A percentile compares a stretch with the other conserved stretches of the same genome.
Evolutionary conservation across 2,888 invertebrate genomes (phyloP).

Genomic region (Brachycybe producta): DNA sequence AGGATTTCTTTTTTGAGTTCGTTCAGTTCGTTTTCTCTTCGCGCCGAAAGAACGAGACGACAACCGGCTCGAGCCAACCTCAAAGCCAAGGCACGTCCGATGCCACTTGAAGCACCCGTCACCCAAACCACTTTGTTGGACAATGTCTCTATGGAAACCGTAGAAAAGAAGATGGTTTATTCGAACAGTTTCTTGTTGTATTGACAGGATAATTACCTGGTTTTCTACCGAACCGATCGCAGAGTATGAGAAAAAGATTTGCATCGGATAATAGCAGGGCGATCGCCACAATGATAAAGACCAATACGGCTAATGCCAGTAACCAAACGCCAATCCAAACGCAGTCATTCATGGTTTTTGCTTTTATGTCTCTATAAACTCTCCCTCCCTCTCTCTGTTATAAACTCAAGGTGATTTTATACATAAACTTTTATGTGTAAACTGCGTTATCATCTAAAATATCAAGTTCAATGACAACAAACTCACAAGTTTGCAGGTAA

Average conservation of each 20-base stretch:
- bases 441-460: too few species aligned
- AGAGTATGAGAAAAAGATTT: constrained; percentile 9
- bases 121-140: constrained; percentile 65
- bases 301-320: neutral
- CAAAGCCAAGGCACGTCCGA: constrained; percentile 59
- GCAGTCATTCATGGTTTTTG: too few species aligned
- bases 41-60: constrained; percentile 52
- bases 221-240: constrained; percentile 5
- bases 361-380: too few species aligned
- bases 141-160: constrained; percentile 36
- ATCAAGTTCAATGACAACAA: too few species aligned
- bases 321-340: too few species aligned
- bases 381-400: too few species aligned
- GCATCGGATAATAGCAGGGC: constrained; percentile 8
- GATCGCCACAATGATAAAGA: neutral
- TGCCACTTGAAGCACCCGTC: constrained; percentile 71
- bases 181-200: neutral
- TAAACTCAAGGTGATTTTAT: too few species aligned
- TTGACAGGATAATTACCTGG: neutral
- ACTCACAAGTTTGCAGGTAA: too few species aligned
- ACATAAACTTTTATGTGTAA: too few species aligned
- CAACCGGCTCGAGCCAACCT: constrained; percentile 51
- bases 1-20: constrained; percentile 52
- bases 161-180: neutral
- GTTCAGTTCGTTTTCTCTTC: constrained; percentile 48